These are phyloP conservation scores for Etheostoma perlongum DNA, from an alignment of 2,797 vertebrate genomes.

Conservation along the genomic window DNA sequence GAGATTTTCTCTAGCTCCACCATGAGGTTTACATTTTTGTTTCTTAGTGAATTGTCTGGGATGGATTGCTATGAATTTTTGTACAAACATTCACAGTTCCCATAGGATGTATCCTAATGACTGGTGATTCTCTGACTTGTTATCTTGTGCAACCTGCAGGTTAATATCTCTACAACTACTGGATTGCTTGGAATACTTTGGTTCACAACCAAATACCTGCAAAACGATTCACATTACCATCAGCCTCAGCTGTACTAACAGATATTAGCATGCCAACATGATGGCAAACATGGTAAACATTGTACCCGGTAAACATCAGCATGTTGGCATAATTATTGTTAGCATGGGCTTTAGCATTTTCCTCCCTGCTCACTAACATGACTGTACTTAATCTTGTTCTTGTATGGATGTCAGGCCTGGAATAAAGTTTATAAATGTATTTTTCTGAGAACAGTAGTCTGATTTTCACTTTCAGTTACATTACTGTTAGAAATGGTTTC, in stretches of 20 bases:
- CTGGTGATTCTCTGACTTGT: background rate
- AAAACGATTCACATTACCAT: background rate
- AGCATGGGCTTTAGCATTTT: background rate
- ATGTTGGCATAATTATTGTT: background rate
- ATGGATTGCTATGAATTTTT: background rate
- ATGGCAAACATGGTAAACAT: background rate
- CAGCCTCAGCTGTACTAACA: background rate
- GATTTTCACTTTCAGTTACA: background rate
- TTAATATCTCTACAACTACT: background rate
- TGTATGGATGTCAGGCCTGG: background rate
- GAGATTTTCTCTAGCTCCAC: background rate
- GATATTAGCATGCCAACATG: background rate
- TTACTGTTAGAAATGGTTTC: background rate
- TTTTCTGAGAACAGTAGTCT: background rate
- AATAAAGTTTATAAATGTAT: background rate
- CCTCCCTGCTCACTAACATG: background rate
- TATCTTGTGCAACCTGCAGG: background rate
- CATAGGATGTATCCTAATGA: background rate
- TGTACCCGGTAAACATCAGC: background rate
- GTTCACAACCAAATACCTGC: background rate
- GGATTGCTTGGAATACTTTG: background rate
- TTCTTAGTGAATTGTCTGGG: background rate
- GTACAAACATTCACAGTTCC: background rate
- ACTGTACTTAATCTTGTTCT: background rate
- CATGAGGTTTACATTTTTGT: background rate